These are phyloP conservation scores for Bombylius discolor DNA, from an alignment of 2,888 invertebrate species.

Conservation along the genomic window DNA sequence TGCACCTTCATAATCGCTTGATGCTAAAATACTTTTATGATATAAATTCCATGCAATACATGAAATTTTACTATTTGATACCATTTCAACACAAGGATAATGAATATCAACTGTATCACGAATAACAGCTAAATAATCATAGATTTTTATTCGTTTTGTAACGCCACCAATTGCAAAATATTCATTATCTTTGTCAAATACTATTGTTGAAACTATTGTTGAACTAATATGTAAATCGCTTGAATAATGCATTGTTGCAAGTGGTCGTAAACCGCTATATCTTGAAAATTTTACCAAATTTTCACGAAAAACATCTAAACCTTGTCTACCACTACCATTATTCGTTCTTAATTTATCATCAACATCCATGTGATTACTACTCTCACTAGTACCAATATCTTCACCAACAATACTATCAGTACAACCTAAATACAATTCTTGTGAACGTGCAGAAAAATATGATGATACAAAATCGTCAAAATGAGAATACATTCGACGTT, in stretches of 20 bases:
- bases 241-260: slow-evolving; percentile 82
- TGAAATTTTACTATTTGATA: slow-evolving; percentile 83
- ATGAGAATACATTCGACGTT: slow-evolving; percentile 37
- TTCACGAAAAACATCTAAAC: slow-evolving; percentile 65
- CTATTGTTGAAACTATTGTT: slow-evolving; percentile 81
- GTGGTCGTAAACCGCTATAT: slow-evolving; percentile 60
- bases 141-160: slow-evolving; percentile 86
- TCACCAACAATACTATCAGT: not conserved
- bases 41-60: slow-evolving; percentile 91
- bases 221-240: slow-evolving; percentile 78
- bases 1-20: slow-evolving; percentile 88
- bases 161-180: slow-evolving; percentile 93
- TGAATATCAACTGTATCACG: slow-evolving; percentile 80
- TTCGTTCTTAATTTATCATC: slow-evolving; percentile 5
- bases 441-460: slow-evolving; percentile 66
- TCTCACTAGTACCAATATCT: slow-evolving; percentile 25
- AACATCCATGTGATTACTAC: slow-evolving; percentile 9
- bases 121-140: slow-evolving; percentile 76
- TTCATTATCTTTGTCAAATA: slow-evolving; percentile 92
- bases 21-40: slow-evolving; percentile 75
- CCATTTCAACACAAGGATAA: slow-evolving; percentile 84
- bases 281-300: slow-evolving; percentile 76
- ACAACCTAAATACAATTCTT: slow-evolving; percentile 49
- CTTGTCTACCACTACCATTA: slow-evolving; percentile 19
- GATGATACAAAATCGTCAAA: slow-evolving; percentile 82